These are phyloP conservation scores for Molossus alvarezi DNA, from an alignment of 2,797 vertebrate species.

Conservation along the genomic window DNA sequence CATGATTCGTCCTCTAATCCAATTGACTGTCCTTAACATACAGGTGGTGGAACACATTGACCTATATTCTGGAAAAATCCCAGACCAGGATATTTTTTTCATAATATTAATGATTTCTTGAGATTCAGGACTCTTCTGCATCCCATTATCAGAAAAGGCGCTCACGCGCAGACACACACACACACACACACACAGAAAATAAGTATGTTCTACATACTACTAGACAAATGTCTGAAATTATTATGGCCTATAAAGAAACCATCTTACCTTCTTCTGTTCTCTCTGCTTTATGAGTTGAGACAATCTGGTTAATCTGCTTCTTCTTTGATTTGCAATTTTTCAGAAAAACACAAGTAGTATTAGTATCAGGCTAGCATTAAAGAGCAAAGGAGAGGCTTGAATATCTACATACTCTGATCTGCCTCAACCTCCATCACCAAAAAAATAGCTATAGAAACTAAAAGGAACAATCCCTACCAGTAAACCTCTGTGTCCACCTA, in stretches of 20 bases:
- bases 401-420: not conserved
- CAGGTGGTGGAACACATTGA: not conserved
- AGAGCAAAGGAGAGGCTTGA: not conserved
- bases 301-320: constrained; percentile 38
- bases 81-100: constrained; percentile 44
- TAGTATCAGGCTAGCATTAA: constrained; percentile 25
- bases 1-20: not conserved
- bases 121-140: not conserved
- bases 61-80: constrained; percentile 15
- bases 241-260: constrained; percentile 44
- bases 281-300: not conserved
- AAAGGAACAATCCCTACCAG: not conserved
- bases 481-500: not conserved
- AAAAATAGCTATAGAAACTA: constrained; percentile 35
- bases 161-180: not conserved
- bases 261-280: constrained; percentile 24
- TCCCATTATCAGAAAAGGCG: not conserved
- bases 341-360: constrained; percentile 33
- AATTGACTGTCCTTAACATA: not conserved
- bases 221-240: constrained; percentile 53
- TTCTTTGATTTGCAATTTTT: constrained; percentile 52
- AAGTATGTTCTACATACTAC: not conserved
- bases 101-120: not conserved
- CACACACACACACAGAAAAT: not conserved
- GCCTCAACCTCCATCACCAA: not conserved